Conservation (phyloP, 2,888 invertebrate genomes). For the Sialis fuliginosa region DNA sequence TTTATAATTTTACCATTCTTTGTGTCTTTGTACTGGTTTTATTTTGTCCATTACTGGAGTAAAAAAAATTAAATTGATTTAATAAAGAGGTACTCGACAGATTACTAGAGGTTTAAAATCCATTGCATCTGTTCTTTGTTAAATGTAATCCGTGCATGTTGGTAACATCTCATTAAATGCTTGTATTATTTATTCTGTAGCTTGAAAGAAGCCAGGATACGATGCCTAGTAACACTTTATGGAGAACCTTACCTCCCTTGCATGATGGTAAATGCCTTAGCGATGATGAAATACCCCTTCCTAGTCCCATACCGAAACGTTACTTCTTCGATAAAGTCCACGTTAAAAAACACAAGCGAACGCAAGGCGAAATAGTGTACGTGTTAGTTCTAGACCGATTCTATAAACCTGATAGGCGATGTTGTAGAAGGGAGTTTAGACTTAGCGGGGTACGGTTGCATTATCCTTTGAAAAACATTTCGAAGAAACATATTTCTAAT, state of each 20-base stretch:
- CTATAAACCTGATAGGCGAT: constrained; percentile 21
- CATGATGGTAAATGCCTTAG: constrained; percentile 12
- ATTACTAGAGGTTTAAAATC: too few relatives aligned
- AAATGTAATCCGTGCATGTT: too few relatives aligned
- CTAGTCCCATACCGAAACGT: constrained; percentile 12
- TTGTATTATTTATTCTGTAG: neutral
- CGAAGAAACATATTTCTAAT: constrained; percentile 10
- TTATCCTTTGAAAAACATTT: constrained; percentile 14
- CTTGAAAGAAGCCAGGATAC: constrained; percentile 1
- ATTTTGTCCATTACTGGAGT: too few relatives aligned
- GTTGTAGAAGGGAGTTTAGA: constrained; percentile 21
- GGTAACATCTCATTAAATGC: too few relatives aligned
- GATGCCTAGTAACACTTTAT: too few relatives aligned
- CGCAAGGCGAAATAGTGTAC: constrained; percentile 17
- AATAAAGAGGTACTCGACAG: too few relatives aligned
- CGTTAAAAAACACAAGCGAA: constrained; percentile 5
- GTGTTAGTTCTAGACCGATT: constrained; percentile 25
- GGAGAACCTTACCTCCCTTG: too few relatives aligned
- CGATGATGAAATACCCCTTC: constrained; percentile 12
- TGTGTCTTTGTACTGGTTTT: too few relatives aligned
- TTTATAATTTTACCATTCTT: too few relatives aligned
- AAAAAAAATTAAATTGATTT: too few relatives aligned
- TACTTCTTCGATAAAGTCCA: constrained; percentile 9
- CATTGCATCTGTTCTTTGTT: too few relatives aligned
- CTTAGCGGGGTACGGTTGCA: constrained; percentile 23